phyloP scores from a whole-genome alignment of 1,140 invertebrate species.

The Lordiphosa clarofinis region DNA sequence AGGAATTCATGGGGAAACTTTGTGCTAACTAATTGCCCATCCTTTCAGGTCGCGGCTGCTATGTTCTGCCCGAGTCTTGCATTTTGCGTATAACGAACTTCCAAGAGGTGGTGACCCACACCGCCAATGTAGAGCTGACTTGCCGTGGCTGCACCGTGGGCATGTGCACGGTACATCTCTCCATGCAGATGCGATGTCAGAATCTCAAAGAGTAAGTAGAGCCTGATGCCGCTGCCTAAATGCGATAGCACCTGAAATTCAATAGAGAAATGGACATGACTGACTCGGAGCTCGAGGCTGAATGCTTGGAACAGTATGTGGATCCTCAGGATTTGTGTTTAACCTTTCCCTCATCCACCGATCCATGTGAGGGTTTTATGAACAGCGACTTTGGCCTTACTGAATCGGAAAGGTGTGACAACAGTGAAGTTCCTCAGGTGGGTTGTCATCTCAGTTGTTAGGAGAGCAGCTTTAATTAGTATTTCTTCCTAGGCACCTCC shows the following conservation, averaged over 20 bases:
- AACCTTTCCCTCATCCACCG: constrained; percentile 16
- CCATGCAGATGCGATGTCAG: constrained; percentile 44
- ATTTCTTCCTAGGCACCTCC: background rate
- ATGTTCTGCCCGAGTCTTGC: constrained; percentile 28
- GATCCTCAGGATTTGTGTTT: constrained; percentile 16
- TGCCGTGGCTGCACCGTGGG: constrained; percentile 60
- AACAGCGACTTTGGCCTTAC: constrained; percentile 10
- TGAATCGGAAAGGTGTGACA: background rate
- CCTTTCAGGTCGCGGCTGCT: constrained; percentile 44
- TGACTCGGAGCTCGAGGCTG: constrained; percentile 12
- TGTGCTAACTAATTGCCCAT: background rate
- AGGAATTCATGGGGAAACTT: fast-evolving
- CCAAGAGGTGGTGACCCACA: constrained; percentile 25
- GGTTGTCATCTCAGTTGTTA: background rate
- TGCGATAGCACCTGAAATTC: constrained; percentile 50
- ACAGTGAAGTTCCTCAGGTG: no score
- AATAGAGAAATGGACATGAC: constrained; percentile 52
- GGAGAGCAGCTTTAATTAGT: no score
- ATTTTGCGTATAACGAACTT: constrained; percentile 28
- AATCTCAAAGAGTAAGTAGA: constrained; percentile 54
- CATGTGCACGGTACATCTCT: constrained; percentile 35
- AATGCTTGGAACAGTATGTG: constrained; percentile 9
- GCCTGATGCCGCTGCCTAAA: constrained; percentile 22
- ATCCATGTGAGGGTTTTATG: constrained; percentile 41
- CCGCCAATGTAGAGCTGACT: constrained; percentile 49